These are phyloP conservation scores for Agapornis roseicollis DNA, from an alignment of 2,113 vertebrate genomes.

Conservation along the genomic window DNA sequence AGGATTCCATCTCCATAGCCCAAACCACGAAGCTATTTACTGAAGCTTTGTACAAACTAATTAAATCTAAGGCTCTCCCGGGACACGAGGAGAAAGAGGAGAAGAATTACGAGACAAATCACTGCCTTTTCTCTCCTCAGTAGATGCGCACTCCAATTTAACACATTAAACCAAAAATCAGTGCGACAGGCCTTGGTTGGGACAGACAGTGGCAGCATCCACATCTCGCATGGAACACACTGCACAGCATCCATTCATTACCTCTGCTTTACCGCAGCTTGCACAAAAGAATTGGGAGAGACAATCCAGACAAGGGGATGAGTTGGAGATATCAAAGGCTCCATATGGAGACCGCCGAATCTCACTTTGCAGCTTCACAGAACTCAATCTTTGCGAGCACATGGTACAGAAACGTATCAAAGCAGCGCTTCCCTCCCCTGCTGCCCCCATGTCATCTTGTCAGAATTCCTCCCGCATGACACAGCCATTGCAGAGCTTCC, in stretches of 20 bases:
- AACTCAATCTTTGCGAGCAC: slow-evolving; percentile 19
- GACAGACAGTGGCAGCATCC: slow-evolving; percentile 5
- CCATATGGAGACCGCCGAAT: slow-evolving; percentile 61
- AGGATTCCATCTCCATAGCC: slow-evolving; percentile 21
- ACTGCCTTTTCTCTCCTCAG: slow-evolving; percentile 1
- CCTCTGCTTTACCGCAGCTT: slow-evolving; percentile 42
- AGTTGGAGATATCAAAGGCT: slow-evolving; percentile 65
- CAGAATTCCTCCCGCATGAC: slow-evolving; percentile 4
- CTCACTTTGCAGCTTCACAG: slow-evolving; percentile 37
- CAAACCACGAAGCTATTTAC: slow-evolving; percentile 60
- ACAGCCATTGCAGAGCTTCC: neutral
- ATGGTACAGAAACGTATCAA: neutral
- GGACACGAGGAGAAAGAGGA: slow-evolving; percentile 38
- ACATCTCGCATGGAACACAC: neutral
- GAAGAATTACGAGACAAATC: slow-evolving; percentile 46
- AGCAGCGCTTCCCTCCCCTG: slow-evolving; percentile 20
- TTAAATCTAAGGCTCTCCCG: slow-evolving; percentile 73
- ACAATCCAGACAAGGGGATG: slow-evolving; percentile 59
- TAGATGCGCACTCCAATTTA: slow-evolving; percentile 13
- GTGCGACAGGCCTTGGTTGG: neutral
- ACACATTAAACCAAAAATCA: slow-evolving; percentile 47
- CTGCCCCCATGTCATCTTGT: neutral
- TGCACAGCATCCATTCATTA: slow-evolving; percentile 27
- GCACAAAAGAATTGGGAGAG: slow-evolving; percentile 60
- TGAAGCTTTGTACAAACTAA: slow-evolving; percentile 74